Evolutionary conservation across 1,140 invertebrate species (phyloP), one percentile per base, ranked within the genome.

Genomic region (Mercenaria mercenaria): DNA sequence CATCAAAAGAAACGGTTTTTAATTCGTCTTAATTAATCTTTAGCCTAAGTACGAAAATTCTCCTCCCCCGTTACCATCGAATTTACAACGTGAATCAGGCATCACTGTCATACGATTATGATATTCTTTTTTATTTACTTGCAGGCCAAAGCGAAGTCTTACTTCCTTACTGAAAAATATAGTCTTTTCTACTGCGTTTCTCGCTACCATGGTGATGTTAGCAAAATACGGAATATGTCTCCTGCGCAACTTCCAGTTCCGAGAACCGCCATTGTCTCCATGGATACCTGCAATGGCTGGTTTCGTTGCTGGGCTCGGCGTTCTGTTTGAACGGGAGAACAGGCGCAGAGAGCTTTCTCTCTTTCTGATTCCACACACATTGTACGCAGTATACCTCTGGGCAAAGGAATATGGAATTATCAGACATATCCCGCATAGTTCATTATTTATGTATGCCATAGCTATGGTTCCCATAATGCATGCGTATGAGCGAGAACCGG

Each of bases 391-490:
- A 15, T 93, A 93, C 86, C 86, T 92, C 3, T 89, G 91, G 89
- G 85, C 67, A 3, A 85, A 91, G 61, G 79, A 92, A 34, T 84
- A 59, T 15, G 81, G 61, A 41, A 15, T 92, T 0, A 56, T 88
- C 13, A 61, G 79, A 0, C 85, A 91, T 23, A 82, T 93, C 20
- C 94, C 90, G 26, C 90, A 91, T 23, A 91, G 92, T 50, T 93
- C 92, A 18, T 89, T 93, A 0, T 43, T 91, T 3, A 15, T 94
- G 8, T 95, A 91, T 72, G 91, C 93, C 13, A 13, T 93, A 0
- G 93, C 94, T 15, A 94, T 94, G 94, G 90, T 92, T 2, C 89
- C 92, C 0, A 83, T 95, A 1, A 95, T 95, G 94, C 94, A 95
- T 67, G 93, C 94, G 0, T 94, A 95, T 76, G 94, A 95, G 77